Evolutionary conservation across 2,888 invertebrate species (phyloP).

Genomic region (Pachydiplax longipennis): DNA sequence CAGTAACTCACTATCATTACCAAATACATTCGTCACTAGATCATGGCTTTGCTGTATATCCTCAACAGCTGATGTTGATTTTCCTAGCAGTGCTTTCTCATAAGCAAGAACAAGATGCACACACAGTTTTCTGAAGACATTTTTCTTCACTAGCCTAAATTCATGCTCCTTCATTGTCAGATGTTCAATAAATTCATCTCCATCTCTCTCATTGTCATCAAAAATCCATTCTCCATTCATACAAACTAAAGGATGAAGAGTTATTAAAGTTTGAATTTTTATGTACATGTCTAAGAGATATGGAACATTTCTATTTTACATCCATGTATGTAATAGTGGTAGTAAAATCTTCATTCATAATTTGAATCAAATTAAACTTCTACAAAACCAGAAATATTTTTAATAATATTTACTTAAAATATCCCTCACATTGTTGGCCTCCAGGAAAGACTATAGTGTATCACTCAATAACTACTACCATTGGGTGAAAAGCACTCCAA

Average conservation of each 20-base stretch:
- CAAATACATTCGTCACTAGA: neutral
- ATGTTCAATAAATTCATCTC: neutral
- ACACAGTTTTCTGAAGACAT: constrained; percentile 46
- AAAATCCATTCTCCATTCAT: constrained; percentile 6
- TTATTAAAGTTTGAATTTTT: neutral
- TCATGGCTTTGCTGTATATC: constrained; percentile 28
- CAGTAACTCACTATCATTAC: neutral
- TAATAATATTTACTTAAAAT: too few species aligned
- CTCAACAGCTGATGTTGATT: constrained; percentile 14
- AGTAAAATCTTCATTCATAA: too few species aligned
- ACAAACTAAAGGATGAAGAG: neutral
- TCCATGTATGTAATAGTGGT: too few species aligned
- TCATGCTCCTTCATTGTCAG: constrained; percentile 46
- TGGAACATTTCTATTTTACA: too few species aligned
- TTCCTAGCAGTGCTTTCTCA: constrained; percentile 43
- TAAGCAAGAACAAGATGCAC: constrained; percentile 46
- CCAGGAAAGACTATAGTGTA: too few species aligned
- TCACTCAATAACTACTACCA: too few species aligned
- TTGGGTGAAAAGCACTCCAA: too few species aligned
- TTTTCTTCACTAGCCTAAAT: constrained; percentile 44
- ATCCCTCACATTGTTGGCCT: too few species aligned
- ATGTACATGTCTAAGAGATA: too few species aligned
- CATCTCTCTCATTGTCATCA: constrained; percentile 12
- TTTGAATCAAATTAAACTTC: too few species aligned
- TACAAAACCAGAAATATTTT: too few species aligned